Percentiles rank a stretch among this genome's conserved stretches.
phyloP scores from a whole-genome alignment of 2,888 invertebrate species.

The Polylopha cassiicola region DNA sequence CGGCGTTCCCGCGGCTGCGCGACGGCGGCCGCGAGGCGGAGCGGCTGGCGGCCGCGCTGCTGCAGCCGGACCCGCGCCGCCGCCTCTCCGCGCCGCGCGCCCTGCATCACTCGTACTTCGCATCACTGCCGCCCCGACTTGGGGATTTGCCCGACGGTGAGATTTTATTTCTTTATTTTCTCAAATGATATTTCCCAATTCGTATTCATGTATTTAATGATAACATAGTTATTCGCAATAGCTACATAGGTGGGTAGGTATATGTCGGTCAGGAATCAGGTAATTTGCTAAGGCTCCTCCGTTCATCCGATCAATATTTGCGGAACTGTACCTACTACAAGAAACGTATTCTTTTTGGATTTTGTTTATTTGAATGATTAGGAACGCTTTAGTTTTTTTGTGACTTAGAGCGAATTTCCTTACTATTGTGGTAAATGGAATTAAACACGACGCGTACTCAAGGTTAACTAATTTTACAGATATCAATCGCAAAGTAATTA shows the following conservation, averaged over 20 bases:
- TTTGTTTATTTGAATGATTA: too few species aligned
- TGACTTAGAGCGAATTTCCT: too few species aligned
- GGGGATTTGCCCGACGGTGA: slow-evolving; percentile 95
- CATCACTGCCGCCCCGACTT: slow-evolving; percentile 91
- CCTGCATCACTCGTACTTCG: slow-evolving; percentile 93
- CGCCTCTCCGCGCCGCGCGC: slow-evolving; percentile 93
- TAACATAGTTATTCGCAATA: too few species aligned
- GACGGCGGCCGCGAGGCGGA: slow-evolving; percentile 93
- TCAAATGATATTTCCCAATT: background rate
- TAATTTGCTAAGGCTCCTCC: too few species aligned
- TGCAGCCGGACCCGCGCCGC: slow-evolving; percentile 90
- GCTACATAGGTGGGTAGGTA: too few species aligned
- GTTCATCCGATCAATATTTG: too few species aligned
- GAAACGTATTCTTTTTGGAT: too few species aligned
- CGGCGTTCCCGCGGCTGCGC: slow-evolving; percentile 92
- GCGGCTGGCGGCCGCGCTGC: slow-evolving; percentile 88
- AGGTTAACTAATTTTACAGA: slow-evolving; percentile 14
- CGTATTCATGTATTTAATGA: too few species aligned
- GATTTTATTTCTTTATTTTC: slow-evolving; percentile 33
- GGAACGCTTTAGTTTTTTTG: too few species aligned
- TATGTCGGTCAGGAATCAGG: too few species aligned
- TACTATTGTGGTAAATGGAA: too few species aligned
- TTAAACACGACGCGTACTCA: slow-evolving; percentile 14
- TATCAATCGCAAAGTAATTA: slow-evolving; percentile 13
- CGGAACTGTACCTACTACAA: too few species aligned